Percentiles rank a stretch among this genome's conserved stretches.
phyloP scores from a whole-genome alignment of 1,140 invertebrate genomes.

The Radopholus similis region DNA sequence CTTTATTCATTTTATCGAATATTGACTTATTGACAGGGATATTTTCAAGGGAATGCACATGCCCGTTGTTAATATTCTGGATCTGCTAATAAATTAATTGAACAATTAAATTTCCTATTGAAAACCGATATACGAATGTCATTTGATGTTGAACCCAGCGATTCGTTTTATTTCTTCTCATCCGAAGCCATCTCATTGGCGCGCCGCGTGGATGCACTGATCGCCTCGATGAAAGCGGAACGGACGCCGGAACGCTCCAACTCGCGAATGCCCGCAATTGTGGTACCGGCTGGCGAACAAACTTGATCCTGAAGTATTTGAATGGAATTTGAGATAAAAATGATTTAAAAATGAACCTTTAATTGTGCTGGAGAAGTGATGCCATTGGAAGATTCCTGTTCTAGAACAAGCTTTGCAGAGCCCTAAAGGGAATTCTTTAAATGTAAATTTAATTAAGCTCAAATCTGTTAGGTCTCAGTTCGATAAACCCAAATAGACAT shows the following conservation, averaged over 20 bases:
- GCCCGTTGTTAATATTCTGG: too few species aligned
- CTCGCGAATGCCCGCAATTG: conserved; percentile 35
- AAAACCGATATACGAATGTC: too few species aligned
- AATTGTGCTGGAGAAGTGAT: conserved; percentile 17
- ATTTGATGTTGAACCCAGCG: too few species aligned
- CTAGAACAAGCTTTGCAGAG: conserved; percentile 20
- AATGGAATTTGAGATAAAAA: background rate
- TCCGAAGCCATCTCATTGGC: conserved; percentile 25
- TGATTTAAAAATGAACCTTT: conserved; percentile 13
- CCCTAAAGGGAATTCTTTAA: conserved; percentile 11
- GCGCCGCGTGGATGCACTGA: conserved; percentile 26
- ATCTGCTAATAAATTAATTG: too few species aligned
- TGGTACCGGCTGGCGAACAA: conserved; percentile 41
- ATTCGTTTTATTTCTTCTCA: background rate
- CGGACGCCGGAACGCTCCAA: conserved; percentile 33
- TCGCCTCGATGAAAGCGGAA: conserved; percentile 34
- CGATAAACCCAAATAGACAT: too few species aligned
- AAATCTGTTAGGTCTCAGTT: too few species aligned
- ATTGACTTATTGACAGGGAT: too few species aligned
- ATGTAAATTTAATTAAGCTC: background rate
- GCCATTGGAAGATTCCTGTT: background rate
- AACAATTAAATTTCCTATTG: too few species aligned
- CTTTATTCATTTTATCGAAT: too few species aligned
- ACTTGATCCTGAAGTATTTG: conserved; percentile 17
- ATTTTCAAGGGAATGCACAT: too few species aligned